A percentile compares a stretch with the other conserved stretches of the same genome.
Conservation (phyloP, 2,888 invertebrate genomes). For the Metallyticus violacea region DNA sequence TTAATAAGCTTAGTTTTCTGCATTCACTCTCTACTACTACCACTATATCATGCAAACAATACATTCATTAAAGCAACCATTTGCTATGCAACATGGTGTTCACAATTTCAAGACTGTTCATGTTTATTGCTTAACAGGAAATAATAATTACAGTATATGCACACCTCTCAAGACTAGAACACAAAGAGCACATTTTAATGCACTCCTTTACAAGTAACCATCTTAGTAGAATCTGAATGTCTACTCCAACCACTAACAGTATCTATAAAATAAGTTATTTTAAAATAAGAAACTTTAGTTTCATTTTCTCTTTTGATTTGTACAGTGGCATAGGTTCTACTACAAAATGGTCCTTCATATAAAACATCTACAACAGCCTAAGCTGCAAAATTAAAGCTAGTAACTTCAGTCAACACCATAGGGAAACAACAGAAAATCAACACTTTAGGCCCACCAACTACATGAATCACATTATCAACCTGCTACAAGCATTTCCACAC, state of each 20-base stretch:
- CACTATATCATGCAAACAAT: not conserved
- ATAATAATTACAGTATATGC: not conserved
- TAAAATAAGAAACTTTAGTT: not conserved
- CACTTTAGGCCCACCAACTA: constrained; percentile 2
- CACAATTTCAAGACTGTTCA: too few relatives aligned
- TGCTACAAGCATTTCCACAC: too few relatives aligned
- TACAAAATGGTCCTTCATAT: not conserved
- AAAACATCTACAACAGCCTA: not conserved
- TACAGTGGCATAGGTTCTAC: not conserved
- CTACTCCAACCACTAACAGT: not conserved
- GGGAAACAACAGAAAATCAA: not conserved
- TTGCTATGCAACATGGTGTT: not conserved
- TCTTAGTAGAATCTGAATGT: too few relatives aligned
- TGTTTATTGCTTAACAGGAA: not conserved
- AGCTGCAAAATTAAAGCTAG: constrained; percentile 9
- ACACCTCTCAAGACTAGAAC: not conserved
- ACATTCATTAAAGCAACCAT: not conserved
- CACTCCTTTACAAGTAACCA: not conserved
- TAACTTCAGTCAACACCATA: not conserved
- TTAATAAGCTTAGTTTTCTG: too few relatives aligned
- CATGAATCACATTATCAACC: not conserved
- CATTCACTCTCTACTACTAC: not conserved
- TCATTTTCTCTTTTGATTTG: not conserved
- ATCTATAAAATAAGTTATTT: not conserved
- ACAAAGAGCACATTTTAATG: not conserved